A percentile compares a stretch with the other conserved stretches of the same genome.
Evolutionary conservation across 2,113 vertebrate genomes (phyloP).

Genomic region (Verasper variegatus): DNA sequence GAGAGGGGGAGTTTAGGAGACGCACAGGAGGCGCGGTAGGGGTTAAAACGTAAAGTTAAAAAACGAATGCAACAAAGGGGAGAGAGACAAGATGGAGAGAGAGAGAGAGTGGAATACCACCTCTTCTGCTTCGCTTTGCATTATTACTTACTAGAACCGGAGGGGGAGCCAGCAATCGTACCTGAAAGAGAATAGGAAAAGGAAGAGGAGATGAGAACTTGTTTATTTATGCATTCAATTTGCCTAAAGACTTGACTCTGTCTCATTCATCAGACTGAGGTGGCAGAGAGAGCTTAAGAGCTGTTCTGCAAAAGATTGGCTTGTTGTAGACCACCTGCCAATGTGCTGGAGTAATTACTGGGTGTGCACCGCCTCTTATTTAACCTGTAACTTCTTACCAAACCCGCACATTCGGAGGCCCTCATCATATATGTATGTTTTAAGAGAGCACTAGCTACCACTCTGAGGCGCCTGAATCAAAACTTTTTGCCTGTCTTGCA

Average conservation of each 20-base stretch:
- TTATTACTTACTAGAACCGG: constrained; percentile 84
- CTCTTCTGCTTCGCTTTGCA: constrained; percentile 43
- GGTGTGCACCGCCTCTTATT: constrained; percentile 10
- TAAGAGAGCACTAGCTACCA: background rate
- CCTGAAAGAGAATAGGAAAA: constrained; percentile 77
- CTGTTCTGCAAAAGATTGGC: constrained; percentile 44
- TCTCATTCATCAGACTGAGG: constrained; percentile 69
- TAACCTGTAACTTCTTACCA: constrained; percentile 6
- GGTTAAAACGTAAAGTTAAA: constrained; percentile 42
- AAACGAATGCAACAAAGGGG: constrained; percentile 58
- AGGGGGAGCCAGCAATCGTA: constrained; percentile 80
- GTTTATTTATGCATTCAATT: constrained; percentile 77
- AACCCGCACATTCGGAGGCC: background rate
- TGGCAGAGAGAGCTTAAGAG: constrained; percentile 52
- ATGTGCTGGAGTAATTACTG: constrained; percentile 36
- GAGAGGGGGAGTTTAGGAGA: constrained; percentile 48
- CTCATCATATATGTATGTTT: constrained; percentile 42
- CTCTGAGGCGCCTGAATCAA: constrained; percentile 6
- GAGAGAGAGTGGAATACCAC: constrained; percentile 18
- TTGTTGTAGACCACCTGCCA: constrained; percentile 33
- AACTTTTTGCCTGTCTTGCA: constrained; percentile 41
- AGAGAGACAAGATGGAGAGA: background rate
- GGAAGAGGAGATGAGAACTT: constrained; percentile 65
- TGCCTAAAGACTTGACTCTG: constrained; percentile 69
- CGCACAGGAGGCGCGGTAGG: constrained; percentile 18